Conservation (phyloP, 2,797 vertebrate species). For the Poeciliopsis paucimaculata region DNA sequence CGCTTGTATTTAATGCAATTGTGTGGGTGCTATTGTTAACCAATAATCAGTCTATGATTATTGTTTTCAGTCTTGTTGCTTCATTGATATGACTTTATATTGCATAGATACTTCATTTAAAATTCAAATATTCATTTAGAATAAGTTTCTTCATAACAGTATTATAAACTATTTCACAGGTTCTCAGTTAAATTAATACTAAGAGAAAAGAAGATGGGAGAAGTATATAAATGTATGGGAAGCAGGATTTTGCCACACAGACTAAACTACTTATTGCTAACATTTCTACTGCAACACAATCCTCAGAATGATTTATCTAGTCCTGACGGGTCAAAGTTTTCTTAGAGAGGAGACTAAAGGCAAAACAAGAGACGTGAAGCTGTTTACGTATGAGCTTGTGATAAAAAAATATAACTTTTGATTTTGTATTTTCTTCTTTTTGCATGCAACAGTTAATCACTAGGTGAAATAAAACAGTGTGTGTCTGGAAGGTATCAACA, state of each 20-base stretch:
- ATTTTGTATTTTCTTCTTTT: neutral
- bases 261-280: neutral
- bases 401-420: neutral
- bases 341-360: neutral
- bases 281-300: neutral
- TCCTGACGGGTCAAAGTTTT: neutral
- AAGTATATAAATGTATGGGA: neutral
- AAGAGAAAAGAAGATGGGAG: neutral
- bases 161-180: neutral
- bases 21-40: neutral
- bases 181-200: neutral
- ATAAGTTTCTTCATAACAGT: neutral
- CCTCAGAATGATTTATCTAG: neutral
- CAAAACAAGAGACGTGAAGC: neutral
- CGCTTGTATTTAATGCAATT: neutral
- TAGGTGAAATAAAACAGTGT: neutral
- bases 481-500: neutral
- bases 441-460: neutral
- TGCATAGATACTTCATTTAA: slow-evolving; percentile 9
- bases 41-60: neutral
- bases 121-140: neutral
- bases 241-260: neutral
- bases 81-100: neutral
- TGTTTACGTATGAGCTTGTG: neutral
- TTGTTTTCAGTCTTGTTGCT: neutral